Base-by-base conservation (phyloP, 2,888 invertebrate species). In the Cheilosia impressa region DNA sequence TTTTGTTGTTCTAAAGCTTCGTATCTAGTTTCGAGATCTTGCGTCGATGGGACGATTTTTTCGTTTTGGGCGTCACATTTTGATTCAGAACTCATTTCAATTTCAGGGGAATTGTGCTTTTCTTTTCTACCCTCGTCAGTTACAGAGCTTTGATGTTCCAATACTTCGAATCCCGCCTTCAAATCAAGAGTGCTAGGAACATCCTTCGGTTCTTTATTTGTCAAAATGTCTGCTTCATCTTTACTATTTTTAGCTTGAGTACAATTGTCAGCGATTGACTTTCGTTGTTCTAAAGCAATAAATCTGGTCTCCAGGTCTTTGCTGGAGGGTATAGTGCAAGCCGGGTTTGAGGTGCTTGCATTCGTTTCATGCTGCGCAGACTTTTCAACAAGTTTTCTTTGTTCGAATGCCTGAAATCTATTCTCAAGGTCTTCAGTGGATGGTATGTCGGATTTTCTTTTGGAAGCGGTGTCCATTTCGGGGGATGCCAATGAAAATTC, bases 351-450 rank as follows among this genome's bases (percentile, higher is more conserved):
- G 1, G 41, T 43, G 2, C 2, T 0, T 31, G 6, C 9, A 7
- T 17, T 9, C n/a, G n/a, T 38, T 7, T n/a, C n/a, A 13, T 65
- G 31, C 34, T 58, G 60, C 5, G 5, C 82, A 55, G 15, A 52
- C 62, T 31, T 3, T 52, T 71, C 34, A 1, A 13, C 15, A 17
- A 58, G 41, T 15, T 69, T 76, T 2, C 38, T 58, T 24, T 65
- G 41, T n/a, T 91, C 90, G n/a, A 91, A 85, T 0, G 91, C 87
- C 1, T 90, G 88, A 38, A 91, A 92, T 55, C 91, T 88, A 78
- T 91, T 91, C 60, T 91, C 91, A 2, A 91, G 77, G 45, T 92
- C 91, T 2, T 91, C 90, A 0, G 90, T 91, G 13, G 90, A 90
- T 9, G 92, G 92, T 82, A 91, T 90, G 13, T 88, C 88, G 1